Evolutionary conservation across 2,113 vertebrate species (phyloP), one percentile per base, ranked within the genome.

Genomic region (Rhabdomys dilectus): DNA sequence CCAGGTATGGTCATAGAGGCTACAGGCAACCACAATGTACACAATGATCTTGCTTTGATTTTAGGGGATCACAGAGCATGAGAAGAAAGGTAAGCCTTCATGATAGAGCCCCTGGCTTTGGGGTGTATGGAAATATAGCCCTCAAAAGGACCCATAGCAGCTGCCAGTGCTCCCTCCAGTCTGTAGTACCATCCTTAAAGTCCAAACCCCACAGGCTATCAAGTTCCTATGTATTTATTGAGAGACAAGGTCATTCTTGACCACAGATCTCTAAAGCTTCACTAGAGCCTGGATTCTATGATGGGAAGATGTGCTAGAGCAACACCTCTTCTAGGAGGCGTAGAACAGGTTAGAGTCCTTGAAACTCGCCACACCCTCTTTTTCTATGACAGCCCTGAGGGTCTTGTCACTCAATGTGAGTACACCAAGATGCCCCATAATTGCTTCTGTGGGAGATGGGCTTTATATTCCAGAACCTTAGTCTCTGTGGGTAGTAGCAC

Each of bases 171-270:
- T 29, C 5, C 51, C 8, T 45, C 29, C 29, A 42, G 13, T 70
- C 29, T 24, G 29, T 15, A 31, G 17, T 0, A 19, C 53, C 0
- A 15, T n/a, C 21, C 13, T 21, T 13, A 11, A 1, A 21, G 24
- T 13, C 19, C 3, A 36, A 72, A 2, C 12, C 58, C 19, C 0
- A 2, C 7, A 17, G 0, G 2, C 5, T 16, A 7, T 17, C 5
- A 15, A 9, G 66, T n/a, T 45, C 22, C 9, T 48, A 1, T 1
- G n/a, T 0, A 2, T 24, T 42, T 5, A 3, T 0, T 26, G 26
- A 48, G 19, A 24, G 19, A 45, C 7, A 19, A 13, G 0, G 7
- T 11, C 3, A 0, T 5, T 12, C 2, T 34, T 39, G 36, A 2
- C 31, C 45, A 31, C 0, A 5, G 3, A 4, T 1, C 39, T 53